Conservation (phyloP, 2,797 vertebrate genomes). For the Siniperca obscura region DNA sequence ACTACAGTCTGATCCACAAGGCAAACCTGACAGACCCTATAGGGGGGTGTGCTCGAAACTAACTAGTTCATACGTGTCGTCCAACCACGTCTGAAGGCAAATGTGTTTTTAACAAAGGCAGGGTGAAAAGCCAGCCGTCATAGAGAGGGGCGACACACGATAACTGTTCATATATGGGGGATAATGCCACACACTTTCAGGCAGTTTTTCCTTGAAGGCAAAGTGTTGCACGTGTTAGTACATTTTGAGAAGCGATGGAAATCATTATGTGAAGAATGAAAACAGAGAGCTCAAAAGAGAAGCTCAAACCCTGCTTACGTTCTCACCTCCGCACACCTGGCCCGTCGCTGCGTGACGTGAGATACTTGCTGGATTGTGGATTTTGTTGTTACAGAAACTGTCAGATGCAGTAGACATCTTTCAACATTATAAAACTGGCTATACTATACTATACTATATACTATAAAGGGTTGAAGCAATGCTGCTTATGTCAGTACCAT, state of each 20-base stretch:
- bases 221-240: too few species aligned
- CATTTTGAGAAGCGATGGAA: too few species aligned
- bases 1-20: not conserved
- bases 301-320: not conserved
- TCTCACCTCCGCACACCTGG: not conserved
- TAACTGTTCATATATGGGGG: not conserved
- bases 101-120: not conserved
- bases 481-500: too few species aligned
- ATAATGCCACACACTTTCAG: not conserved
- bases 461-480: too few species aligned
- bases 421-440: too few species aligned
- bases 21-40: not conserved
- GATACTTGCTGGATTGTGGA: not conserved
- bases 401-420: too few species aligned
- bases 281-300: not conserved
- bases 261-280: not conserved
- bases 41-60: not conserved
- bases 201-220: not conserved
- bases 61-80: not conserved
- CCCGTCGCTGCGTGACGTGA: not conserved
- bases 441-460: too few species aligned
- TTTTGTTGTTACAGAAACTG: too few species aligned
- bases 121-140: not conserved
- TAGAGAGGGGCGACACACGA: too few species aligned
- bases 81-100: not conserved